These are phyloP conservation scores for Alcis repandata DNA, from an alignment of 2,888 invertebrate genomes.

Conservation along the genomic window DNA sequence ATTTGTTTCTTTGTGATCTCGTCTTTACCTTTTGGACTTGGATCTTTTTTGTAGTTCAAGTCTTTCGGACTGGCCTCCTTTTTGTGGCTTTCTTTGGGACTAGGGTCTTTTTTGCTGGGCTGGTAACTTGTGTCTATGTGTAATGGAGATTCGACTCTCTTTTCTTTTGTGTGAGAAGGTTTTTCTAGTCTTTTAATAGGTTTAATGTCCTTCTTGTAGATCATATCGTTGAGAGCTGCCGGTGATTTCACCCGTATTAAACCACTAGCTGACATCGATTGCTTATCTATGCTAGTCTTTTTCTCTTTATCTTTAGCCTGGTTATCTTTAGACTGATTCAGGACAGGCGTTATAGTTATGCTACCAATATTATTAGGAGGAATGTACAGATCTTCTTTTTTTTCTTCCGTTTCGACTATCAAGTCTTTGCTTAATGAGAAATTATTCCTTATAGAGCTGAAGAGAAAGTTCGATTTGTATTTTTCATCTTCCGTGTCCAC, in stretches of 20 bases:
- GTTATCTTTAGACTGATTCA: slow-evolving; percentile 55
- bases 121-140: slow-evolving; percentile 73
- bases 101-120: slow-evolving; percentile 51
- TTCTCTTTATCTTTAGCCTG: slow-evolving; percentile 63
- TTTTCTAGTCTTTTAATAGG: slow-evolving; percentile 51
- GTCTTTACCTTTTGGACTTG: slow-evolving; percentile 54
- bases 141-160: slow-evolving; percentile 63
- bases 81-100: slow-evolving; percentile 42
- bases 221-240: slow-evolving; percentile 79
- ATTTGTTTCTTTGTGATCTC: slow-evolving; percentile 73
- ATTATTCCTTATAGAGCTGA: slow-evolving; percentile 64
- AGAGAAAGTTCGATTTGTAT: slow-evolving; percentile 56
- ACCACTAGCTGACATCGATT: slow-evolving; percentile 52
- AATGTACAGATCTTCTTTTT: slow-evolving; percentile 72
- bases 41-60: slow-evolving; percentile 7
- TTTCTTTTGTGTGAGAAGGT: slow-evolving; percentile 56
- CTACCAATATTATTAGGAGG: slow-evolving; percentile 79
- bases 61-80: slow-evolving; percentile 35
- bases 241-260: slow-evolving; percentile 80
- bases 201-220: slow-evolving; percentile 61
- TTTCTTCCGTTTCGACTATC: slow-evolving; percentile 64
- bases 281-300: slow-evolving; percentile 54
- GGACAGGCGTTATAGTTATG: slow-evolving; percentile 80
- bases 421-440: slow-evolving; percentile 69
- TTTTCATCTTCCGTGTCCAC: slow-evolving; percentile 52